Conservation (phyloP, 1,140 invertebrate species). For the Papilio aristodemus region DNA sequence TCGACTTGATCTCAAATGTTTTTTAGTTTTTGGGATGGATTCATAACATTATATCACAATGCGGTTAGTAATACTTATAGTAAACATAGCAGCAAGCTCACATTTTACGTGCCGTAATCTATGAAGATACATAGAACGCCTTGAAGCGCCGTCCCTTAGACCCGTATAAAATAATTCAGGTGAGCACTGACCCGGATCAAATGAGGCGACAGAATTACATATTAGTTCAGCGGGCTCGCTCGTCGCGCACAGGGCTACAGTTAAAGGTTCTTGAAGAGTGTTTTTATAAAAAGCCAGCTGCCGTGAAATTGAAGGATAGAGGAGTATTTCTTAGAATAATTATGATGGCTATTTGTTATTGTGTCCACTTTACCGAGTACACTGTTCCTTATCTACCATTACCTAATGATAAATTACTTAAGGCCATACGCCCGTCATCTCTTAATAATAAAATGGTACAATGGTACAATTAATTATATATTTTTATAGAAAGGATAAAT, state of each 20-base stretch:
- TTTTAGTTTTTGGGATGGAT: too few relatives aligned
- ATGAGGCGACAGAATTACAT: constrained; percentile 15
- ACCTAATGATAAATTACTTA: too few relatives aligned
- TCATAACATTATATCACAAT: too few relatives aligned
- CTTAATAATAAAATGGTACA: too few relatives aligned
- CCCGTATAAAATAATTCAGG: constrained; percentile 16
- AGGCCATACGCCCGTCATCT: too few relatives aligned
- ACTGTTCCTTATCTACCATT: too few relatives aligned
- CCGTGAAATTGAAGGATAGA: constrained; percentile 13
- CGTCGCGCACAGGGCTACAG: background rate
- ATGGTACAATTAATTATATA: too few relatives aligned
- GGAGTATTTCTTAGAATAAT: background rate
- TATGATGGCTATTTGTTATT: too few relatives aligned
- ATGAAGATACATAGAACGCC: constrained; percentile 1
- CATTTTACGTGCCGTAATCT: background rate
- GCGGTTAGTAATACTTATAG: background rate
- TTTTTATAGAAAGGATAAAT: too few relatives aligned
- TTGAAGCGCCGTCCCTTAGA: constrained; percentile 2
- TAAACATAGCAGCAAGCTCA: background rate
- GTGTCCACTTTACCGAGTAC: too few relatives aligned
- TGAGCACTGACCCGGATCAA: constrained; percentile 8
- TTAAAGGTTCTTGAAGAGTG: background rate
- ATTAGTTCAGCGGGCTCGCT: background rate
- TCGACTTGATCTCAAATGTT: too few relatives aligned
- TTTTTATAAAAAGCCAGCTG: constrained; percentile 9